These are phyloP conservation scores for Uropsilus gracilis DNA, from an alignment of 2,113 vertebrate genomes.

Conservation along the genomic window DNA sequence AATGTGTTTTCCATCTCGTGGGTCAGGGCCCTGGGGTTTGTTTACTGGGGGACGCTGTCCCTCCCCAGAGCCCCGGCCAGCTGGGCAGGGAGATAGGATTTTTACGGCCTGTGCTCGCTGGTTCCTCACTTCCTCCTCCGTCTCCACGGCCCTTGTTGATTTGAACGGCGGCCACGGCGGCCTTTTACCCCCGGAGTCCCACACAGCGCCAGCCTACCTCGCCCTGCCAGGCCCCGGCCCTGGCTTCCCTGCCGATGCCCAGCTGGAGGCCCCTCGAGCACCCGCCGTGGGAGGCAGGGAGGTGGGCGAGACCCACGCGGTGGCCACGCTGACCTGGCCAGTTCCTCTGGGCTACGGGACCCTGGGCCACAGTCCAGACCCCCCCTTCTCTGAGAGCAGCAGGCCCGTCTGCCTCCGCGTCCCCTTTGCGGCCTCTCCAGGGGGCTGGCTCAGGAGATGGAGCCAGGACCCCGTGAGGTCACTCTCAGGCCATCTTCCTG, in stretches of 20 bases:
- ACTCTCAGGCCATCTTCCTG: fast-evolving
- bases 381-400: background rate
- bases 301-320: background rate
- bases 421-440: fast-evolving
- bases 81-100: background rate
- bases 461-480: fast-evolving
- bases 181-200: background rate
- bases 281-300: background rate
- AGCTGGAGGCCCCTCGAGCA: background rate
- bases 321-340: background rate
- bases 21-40: slow-evolving; percentile 64
- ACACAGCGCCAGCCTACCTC: background rate
- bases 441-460: background rate
- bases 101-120: background rate
- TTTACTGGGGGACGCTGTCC: background rate
- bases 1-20: slow-evolving; percentile 83
- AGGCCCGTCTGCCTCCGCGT: fast-evolving
- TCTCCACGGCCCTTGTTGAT: background rate
- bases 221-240: no score
- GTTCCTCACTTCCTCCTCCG: background rate
- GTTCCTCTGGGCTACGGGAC: background rate
- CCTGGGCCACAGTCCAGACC: background rate
- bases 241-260: no score
- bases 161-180: fast-evolving
- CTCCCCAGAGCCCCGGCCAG: background rate